phyloP scores from a whole-genome alignment of 2,113 vertebrate species.

The Elaphurus davidianus region DNA sequence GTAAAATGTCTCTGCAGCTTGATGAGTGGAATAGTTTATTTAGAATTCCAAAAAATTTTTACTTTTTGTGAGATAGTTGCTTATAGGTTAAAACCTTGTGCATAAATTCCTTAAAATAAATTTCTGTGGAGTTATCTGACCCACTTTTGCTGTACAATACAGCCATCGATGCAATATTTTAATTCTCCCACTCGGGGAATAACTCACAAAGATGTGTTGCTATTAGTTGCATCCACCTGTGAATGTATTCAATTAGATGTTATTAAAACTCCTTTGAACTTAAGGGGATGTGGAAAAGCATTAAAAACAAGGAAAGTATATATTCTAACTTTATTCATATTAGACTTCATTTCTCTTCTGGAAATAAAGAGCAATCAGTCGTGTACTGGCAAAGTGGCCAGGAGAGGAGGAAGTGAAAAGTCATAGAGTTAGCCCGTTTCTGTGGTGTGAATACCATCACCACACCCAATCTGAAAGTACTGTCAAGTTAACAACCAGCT shows the following conservation, averaged over 20 bases:
- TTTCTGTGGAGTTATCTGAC: background rate
- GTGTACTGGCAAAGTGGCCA: background rate
- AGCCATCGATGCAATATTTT: background rate
- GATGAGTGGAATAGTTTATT: constrained; percentile 40
- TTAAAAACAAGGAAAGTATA: background rate
- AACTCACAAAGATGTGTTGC: background rate
- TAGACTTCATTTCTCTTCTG: background rate
- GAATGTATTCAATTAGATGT: background rate
- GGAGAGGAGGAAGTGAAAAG: fast-evolving
- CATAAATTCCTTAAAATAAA: background rate
- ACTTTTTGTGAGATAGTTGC: constrained; percentile 5
- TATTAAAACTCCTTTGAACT: background rate
- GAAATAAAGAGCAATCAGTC: background rate
- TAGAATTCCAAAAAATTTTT: constrained; percentile 13
- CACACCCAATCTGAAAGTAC: background rate
- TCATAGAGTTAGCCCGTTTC: background rate
- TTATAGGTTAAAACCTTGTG: background rate
- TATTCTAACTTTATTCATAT: background rate
- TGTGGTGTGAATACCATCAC: background rate
- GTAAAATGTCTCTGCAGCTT: constrained; percentile 53
- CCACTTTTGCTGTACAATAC: background rate
- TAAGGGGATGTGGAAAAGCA: background rate
- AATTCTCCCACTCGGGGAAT: background rate
- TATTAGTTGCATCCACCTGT: background rate
- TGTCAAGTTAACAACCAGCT: background rate